Evolutionary conservation across 2,113 vertebrate species (phyloP).

Genomic region (Eublepharis macularius): DNA sequence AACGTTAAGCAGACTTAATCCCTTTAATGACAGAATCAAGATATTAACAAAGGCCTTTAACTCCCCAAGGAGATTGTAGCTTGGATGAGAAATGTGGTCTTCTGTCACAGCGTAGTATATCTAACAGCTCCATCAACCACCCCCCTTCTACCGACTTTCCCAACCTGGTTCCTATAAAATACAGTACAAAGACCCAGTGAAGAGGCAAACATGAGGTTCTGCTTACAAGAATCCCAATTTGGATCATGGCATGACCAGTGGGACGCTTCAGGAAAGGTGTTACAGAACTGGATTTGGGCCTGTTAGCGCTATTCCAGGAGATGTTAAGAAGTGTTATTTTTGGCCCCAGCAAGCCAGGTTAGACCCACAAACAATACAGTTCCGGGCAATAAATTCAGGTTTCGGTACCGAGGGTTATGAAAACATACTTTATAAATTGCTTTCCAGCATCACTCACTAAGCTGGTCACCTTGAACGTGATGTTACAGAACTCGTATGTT

Average conservation of each 20-base stretch:
- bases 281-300: background rate
- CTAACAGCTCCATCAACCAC: background rate
- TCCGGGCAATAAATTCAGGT: background rate
- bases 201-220: too few species aligned
- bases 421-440: background rate
- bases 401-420: background rate
- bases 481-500: too few species aligned
- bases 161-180: background rate
- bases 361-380: background rate
- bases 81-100: fast-evolving
- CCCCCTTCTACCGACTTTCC: background rate
- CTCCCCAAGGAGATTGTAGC: fast-evolving
- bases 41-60: background rate
- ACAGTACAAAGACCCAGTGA: background rate
- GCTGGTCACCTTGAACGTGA: too few species aligned
- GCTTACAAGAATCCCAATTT: background rate
- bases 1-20: fast-evolving
- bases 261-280: background rate
- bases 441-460: background rate
- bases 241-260: background rate
- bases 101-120: background rate
- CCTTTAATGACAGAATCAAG: slow-evolving; percentile 4
- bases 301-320: too few species aligned
- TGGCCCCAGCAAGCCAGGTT: background rate
- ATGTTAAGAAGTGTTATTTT: background rate